Percentiles rank a stretch among this genome's conserved stretches.
Evolutionary conservation across 2,888 invertebrate species (phyloP).

Genomic region (Agonum fuliginosum): DNA sequence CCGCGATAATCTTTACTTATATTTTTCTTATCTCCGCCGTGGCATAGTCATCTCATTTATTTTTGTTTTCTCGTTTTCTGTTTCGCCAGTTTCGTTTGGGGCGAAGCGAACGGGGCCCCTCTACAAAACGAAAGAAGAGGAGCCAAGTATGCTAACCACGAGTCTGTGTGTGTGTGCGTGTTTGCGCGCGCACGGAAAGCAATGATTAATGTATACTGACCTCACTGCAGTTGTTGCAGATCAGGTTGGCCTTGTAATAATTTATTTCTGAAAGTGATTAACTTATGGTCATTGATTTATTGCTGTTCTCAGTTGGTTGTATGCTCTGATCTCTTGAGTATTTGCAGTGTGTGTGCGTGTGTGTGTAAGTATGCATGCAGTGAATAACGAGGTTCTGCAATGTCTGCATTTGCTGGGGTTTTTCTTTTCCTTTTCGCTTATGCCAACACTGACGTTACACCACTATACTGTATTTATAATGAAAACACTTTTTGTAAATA

Average conservation of each 20-base stretch:
- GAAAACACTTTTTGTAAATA: conserved; percentile 26
- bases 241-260: conserved; percentile 60
- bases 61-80: conserved; percentile 57
- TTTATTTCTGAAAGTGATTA: conserved; percentile 60
- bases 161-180: conserved; percentile 24
- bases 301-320: conserved; percentile 46
- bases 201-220: conserved; percentile 57
- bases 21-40: conserved; percentile 59
- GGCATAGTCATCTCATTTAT: conserved; percentile 60
- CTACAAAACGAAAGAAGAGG: not conserved
- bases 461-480: conserved; percentile 29
- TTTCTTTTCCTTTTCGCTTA: conserved; percentile 4
- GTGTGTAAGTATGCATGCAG: conserved; percentile 42
- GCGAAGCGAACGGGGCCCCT: not conserved
- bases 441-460: not conserved
- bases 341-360: conserved; percentile 31
- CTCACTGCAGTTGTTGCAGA: conserved; percentile 59
- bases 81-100: conserved; percentile 23
- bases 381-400: conserved; percentile 58
- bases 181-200: conserved; percentile 50
- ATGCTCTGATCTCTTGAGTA: conserved; percentile 48
- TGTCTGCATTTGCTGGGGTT: conserved; percentile 55
- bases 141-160: not conserved
- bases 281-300: conserved; percentile 60
- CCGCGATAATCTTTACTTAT: conserved; percentile 59